Evolutionary conservation across 2,113 vertebrate genomes (phyloP).

Genomic region (Antigone vipio): DNA sequence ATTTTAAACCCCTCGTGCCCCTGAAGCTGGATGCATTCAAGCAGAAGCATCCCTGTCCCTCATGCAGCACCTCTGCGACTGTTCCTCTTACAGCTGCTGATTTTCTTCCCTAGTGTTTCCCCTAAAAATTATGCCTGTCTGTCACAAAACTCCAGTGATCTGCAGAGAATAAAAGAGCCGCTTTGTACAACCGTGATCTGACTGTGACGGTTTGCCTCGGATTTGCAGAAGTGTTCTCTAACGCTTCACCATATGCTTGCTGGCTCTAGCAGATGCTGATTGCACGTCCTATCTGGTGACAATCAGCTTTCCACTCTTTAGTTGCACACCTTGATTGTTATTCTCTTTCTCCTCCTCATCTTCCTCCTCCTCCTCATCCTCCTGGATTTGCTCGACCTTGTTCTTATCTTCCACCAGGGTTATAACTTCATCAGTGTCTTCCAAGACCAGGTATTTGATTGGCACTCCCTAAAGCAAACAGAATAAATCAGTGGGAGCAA

Average conservation of each 20-base stretch:
- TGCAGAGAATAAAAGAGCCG: not conserved
- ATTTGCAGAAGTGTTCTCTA: not conserved
- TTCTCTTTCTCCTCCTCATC: conserved; percentile 58
- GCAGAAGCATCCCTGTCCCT: not conserved
- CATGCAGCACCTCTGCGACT: not conserved
- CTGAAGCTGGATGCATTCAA: not conserved
- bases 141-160: not conserved
- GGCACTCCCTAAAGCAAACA: conserved; percentile 71
- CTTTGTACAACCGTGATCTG: not conserved
- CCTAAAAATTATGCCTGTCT: not conserved
- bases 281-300: not conserved
- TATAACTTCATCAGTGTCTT: conserved; percentile 80
- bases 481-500: not conserved
- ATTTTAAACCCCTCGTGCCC: not conserved
- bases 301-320: not conserved
- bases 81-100: not conserved
- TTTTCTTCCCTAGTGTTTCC: not conserved
- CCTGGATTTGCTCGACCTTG: conserved; percentile 31
- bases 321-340: conserved; percentile 63
- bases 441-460: conserved; percentile 82
- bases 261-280: not conserved
- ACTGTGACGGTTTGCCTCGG: not conserved
- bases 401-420: conserved; percentile 73
- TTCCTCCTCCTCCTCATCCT: conserved; percentile 31
- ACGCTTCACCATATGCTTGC: not conserved